Conservation (phyloP, 1,140 invertebrate genomes). For the Habropoda laboriosa region DNA sequence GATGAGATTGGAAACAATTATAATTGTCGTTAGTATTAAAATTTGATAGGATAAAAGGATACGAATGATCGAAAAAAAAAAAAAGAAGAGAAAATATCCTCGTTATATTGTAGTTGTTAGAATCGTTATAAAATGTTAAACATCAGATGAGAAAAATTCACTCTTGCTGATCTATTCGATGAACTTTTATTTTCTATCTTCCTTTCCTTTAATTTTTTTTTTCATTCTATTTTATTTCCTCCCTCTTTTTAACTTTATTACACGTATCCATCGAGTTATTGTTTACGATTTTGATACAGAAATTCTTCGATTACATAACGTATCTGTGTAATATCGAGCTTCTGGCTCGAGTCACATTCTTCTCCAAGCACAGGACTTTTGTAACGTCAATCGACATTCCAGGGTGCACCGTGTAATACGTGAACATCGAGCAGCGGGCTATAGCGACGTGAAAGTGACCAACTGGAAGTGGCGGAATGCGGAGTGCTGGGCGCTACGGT, state of each 20-base stretch:
- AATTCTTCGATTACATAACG: neutral
- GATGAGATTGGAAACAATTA: too few relatives aligned
- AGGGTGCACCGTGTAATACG: conserved; percentile 59
- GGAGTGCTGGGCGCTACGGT: conserved; percentile 49
- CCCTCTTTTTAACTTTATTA: neutral
- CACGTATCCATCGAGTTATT: neutral
- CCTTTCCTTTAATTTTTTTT: too few relatives aligned
- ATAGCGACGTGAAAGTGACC: conserved; percentile 65
- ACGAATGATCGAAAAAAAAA: too few relatives aligned
- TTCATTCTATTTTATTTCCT: neutral
- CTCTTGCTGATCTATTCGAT: too few relatives aligned
- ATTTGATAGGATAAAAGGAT: too few relatives aligned
- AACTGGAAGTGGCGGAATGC: conserved; percentile 64
- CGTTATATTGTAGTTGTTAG: too few relatives aligned
- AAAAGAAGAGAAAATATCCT: too few relatives aligned
- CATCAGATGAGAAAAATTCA: too few relatives aligned
- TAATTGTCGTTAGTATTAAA: too few relatives aligned
- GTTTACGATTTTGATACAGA: neutral
- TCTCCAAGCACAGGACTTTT: conserved; percentile 33
- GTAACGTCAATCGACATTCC: conserved; percentile 55
- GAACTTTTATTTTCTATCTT: neutral
- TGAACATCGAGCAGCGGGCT: conserved; percentile 49
- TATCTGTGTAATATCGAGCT: conserved; percentile 16
- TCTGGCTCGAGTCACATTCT: conserved; percentile 13
- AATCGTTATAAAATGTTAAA: too few relatives aligned